Evolutionary conservation across 35 echinoderm and acorn worm genomes (phyloP), one percentile per base, ranked within the genome.

Genomic region (Acanthaster planci): DNA sequence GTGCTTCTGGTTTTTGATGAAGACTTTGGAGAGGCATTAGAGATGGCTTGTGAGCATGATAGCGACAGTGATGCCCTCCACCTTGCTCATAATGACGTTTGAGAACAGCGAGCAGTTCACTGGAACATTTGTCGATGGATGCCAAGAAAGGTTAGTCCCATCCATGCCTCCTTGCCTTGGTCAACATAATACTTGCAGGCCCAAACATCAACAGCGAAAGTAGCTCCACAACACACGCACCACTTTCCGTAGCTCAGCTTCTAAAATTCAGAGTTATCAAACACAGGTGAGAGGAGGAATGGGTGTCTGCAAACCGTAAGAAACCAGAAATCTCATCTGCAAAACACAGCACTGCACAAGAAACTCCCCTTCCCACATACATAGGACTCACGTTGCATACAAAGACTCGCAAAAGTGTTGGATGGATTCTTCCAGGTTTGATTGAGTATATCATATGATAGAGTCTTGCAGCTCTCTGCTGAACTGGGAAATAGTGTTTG

Each of bases 91-190:
- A 77, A 72, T 5, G 90, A 91, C 80, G 52, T 91, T 91, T 80
- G 77, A 54, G 1, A 21, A 77, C 26, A 39, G 0, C 10, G 40
- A 57, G 16, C 37, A 82, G 15, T 91, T 86, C n/a, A 44, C 7
- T 29, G 88, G 81, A 9, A n/a, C n/a, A n/a, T 91, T 86, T 55
- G 44, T 44, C 10, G 55, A 5, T 22, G 75, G 75, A 53, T 91
- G 89, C 29, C 89, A 91, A 78, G 18, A 87, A 55, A 60, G 72
- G 6, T 84, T 80, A 44, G 90, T 92, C 38, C 85, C 90, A 88
- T 36, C 30, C 1, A 30, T 60, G 19, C 75, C n/a, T 92, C n/a
- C 53, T 92, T 76, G 76, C 85, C 26, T 52, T 92, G 2, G 85
- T 92, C 26, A 91, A 67, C 56, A 85, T 91, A 76, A 67, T 91